These are phyloP conservation scores for Parapristionchus giblindavisi DNA, from an alignment of 2,888 invertebrate species.

Conservation along the genomic window DNA sequence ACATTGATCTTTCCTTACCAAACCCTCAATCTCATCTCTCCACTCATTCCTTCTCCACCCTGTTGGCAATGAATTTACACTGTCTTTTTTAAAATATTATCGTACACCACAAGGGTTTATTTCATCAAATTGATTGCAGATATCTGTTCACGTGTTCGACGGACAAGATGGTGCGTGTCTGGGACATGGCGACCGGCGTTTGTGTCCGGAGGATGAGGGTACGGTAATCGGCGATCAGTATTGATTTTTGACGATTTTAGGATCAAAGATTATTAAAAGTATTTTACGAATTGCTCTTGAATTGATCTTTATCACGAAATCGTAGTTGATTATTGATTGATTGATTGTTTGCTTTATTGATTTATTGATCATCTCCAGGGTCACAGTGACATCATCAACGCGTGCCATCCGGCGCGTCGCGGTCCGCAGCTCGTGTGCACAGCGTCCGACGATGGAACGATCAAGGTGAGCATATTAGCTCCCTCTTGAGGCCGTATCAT, in stretches of 20 bases:
- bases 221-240: background rate
- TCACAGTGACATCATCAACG: conserved; percentile 76
- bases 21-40: too few species aligned
- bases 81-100: too few species aligned
- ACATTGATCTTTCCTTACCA: too few species aligned
- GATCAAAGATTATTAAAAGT: too few species aligned
- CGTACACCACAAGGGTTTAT: conserved; percentile 9
- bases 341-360: background rate
- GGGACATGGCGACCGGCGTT: conserved; percentile 90
- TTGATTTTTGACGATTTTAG: background rate
- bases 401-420: conserved; percentile 77
- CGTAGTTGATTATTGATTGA: too few species aligned
- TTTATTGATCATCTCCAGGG: conserved; percentile 54
- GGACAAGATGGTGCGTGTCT: conserved; percentile 91
- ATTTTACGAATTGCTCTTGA: too few species aligned
- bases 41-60: too few species aligned
- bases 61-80: too few species aligned
- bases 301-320: background rate
- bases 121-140: conserved; percentile 65
- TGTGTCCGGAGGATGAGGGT: conserved; percentile 79
- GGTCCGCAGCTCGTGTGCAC: conserved; percentile 90
- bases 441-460: conserved; percentile 92
- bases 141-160: conserved; percentile 89
- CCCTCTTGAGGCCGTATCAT: background rate
- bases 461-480: conserved; percentile 76